Evolutionary conservation across 2,797 vertebrate species (phyloP).

Genomic region (Adelosebastes latens): DNA sequence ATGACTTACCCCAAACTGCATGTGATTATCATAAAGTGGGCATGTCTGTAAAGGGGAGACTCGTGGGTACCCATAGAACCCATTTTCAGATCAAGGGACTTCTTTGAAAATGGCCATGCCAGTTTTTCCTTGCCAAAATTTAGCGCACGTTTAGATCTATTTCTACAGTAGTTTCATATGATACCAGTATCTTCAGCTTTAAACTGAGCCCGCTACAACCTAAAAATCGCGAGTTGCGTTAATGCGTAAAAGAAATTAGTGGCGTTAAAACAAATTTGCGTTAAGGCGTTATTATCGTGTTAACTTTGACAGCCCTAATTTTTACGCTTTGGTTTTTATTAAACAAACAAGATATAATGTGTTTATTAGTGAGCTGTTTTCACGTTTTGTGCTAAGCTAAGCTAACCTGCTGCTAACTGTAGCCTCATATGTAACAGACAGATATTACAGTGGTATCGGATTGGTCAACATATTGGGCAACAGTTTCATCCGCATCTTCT

Average conservation of each 20-base stretch:
- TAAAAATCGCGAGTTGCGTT: background rate
- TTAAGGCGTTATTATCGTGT: background rate
- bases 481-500: background rate
- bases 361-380: background rate
- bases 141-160: too few relatives aligned
- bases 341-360: background rate
- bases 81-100: too few relatives aligned
- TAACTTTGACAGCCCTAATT: background rate
- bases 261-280: background rate
- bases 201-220: too few relatives aligned
- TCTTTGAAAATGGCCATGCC: too few relatives aligned
- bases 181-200: too few relatives aligned
- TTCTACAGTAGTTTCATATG: too few relatives aligned
- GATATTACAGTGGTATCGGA: background rate
- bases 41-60: too few relatives aligned
- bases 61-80: too few relatives aligned
- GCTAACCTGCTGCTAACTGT: background rate
- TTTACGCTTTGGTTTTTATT: rapidly evolving
- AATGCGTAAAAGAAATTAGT: background rate
- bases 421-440: background rate
- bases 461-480: background rate
- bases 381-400: background rate
- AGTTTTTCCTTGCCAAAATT: too few relatives aligned
- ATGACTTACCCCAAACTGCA: too few relatives aligned
- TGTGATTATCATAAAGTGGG: too few relatives aligned